These are phyloP conservation scores for Nycticebus coucang DNA, from an alignment of 2,113 vertebrate genomes.

Conservation along the genomic window DNA sequence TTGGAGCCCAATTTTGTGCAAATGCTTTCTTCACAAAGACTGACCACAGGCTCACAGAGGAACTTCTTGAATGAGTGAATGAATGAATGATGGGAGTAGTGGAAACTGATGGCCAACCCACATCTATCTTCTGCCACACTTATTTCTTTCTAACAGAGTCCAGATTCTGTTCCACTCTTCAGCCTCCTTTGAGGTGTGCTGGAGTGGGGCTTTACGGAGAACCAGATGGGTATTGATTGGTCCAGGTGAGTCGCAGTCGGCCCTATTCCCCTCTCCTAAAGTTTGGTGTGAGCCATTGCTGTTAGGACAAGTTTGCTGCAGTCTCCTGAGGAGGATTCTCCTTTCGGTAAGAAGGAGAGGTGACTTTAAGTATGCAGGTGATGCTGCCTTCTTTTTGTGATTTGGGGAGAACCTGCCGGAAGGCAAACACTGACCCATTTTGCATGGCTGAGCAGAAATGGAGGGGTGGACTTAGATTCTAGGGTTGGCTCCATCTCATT, in stretches of 20 bases:
- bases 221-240: too few species aligned
- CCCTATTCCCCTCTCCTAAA: not conserved
- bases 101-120: not conserved
- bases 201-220: not conserved
- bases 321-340: not conserved
- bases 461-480: not conserved
- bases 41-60: not conserved
- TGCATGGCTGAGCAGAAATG: not conserved
- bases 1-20: not conserved
- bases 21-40: not conserved
- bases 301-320: not conserved
- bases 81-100: not conserved
- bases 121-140: fast-evolving
- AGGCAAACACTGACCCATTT: fast-evolving
- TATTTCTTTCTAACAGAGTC: not conserved
- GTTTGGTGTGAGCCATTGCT: not conserved
- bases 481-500: not conserved
- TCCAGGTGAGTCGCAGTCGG: not conserved
- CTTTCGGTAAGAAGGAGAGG: not conserved
- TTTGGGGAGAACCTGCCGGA: not conserved
- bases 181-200: too few species aligned
- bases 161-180: not conserved
- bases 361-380: not conserved
- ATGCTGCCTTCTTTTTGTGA: not conserved
- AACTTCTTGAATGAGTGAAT: not conserved